Conservation (phyloP, 2,888 invertebrate genomes). For the Melanostoma mellinum region DNA sequence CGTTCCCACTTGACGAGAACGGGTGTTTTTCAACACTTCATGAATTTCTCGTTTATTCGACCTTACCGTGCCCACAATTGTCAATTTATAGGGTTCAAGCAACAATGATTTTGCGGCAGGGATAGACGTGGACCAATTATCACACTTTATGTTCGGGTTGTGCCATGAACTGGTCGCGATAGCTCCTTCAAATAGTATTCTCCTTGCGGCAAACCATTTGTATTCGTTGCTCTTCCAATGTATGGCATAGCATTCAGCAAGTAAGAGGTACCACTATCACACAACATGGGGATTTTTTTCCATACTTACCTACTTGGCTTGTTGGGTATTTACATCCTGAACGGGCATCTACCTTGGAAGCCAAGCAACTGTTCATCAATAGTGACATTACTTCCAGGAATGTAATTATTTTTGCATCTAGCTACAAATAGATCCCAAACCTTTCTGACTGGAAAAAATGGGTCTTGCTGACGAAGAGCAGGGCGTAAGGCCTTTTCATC, state of each 20-base stretch:
- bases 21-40: conserved; percentile 24
- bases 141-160: conserved; percentile 72
- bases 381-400: conserved; percentile 33
- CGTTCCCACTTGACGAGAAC: not conserved
- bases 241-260: conserved; percentile 58
- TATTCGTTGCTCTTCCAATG: too few relatives aligned
- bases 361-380: conserved; percentile 55
- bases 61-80: conserved; percentile 43
- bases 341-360: conserved; percentile 52
- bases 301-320: conserved; percentile 53
- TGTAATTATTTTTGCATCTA: conserved; percentile 44
- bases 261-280: conserved; percentile 51
- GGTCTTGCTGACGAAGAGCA: conserved; percentile 37
- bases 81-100: conserved; percentile 73
- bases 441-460: conserved; percentile 38
- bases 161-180: conserved; percentile 51
- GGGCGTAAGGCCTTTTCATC: conserved; percentile 46
- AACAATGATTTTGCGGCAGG: conserved; percentile 73
- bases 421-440: conserved; percentile 47
- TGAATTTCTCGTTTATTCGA: conserved; percentile 58
- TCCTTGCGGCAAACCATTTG: too few relatives aligned
- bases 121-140: conserved; percentile 78
- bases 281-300: conserved; percentile 57
- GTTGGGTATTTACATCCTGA: conserved; percentile 51
- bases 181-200: conserved; percentile 64